Percentiles rank a stretch among this genome's conserved stretches.
Conservation (phyloP, 2,888 invertebrate species). For the Conus canariensis region DNA sequence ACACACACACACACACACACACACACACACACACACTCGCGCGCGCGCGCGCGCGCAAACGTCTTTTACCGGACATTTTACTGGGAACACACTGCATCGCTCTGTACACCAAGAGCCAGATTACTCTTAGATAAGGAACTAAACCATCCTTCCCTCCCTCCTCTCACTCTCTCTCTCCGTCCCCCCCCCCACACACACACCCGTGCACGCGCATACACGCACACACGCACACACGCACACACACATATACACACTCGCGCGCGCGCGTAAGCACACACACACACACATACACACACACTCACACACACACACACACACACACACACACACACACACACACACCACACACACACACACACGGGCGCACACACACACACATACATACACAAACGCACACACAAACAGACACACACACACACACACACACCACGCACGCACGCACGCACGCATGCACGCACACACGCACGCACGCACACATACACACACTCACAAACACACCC, state of each 20-base stretch:
- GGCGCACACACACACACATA: not conserved
- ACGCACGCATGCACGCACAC: too few relatives aligned
- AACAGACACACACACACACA: not conserved
- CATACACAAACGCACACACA: too few relatives aligned
- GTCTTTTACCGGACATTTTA: too few relatives aligned
- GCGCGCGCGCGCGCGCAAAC: too few relatives aligned
- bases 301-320: constrained; percentile 16
- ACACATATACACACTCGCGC: not conserved
- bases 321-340: constrained; percentile 3
- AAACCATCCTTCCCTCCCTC: too few relatives aligned
- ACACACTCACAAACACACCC: constrained; percentile 16
- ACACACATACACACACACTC: not conserved
- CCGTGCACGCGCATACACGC: not conserved
- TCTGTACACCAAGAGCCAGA: too few relatives aligned
- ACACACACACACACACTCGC: too few relatives aligned
- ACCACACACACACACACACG: not conserved
- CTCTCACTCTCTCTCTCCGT: too few relatives aligned
- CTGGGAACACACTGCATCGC: too few relatives aligned
- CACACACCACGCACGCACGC: not conserved
- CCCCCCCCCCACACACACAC: not conserved
- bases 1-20: too few relatives aligned
- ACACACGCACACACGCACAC: not conserved
- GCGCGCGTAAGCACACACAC: too few relatives aligned
- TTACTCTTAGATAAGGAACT: too few relatives aligned
- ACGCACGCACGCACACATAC: not conserved